Conservation (phyloP, 2,888 invertebrate species). For the Mantis religiosa region DNA sequence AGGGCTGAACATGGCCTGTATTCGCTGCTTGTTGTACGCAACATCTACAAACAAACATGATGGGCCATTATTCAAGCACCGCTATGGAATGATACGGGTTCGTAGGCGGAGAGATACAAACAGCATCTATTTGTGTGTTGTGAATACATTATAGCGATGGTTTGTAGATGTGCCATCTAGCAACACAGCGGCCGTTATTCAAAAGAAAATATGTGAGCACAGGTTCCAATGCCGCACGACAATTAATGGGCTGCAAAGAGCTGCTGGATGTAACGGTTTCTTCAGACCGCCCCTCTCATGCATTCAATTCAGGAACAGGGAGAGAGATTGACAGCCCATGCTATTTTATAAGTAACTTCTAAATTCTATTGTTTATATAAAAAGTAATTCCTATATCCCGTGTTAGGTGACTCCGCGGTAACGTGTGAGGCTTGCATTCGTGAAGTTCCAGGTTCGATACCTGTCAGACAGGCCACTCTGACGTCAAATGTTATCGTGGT, state of each 20-base stretch:
- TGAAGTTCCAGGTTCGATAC: too few relatives aligned
- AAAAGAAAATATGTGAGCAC: neutral
- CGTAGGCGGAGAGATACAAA: neutral
- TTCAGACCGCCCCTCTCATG: neutral
- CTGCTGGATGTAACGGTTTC: neutral
- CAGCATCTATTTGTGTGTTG: neutral
- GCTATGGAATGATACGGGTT: neutral
- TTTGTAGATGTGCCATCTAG: neutral
- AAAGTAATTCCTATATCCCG: too few relatives aligned
- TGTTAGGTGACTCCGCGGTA: too few relatives aligned
- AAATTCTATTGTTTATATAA: too few relatives aligned
- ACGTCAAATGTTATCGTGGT: too few relatives aligned
- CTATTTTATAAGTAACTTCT: too few relatives aligned
- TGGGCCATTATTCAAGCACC: neutral
- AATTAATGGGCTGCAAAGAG: neutral
- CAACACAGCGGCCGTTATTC: neutral
- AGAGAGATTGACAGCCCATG: too few relatives aligned
- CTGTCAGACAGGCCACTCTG: too few relatives aligned
- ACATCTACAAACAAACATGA: neutral
- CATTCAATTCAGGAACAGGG: too few relatives aligned
- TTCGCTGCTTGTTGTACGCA: neutral
- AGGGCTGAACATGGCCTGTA: neutral
- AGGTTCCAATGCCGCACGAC: neutral
- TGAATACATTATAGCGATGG: neutral
- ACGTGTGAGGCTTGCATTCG: too few relatives aligned